phyloP scores from a whole-genome alignment of 2,797 vertebrate species.

The Anguilla marmorata region DNA sequence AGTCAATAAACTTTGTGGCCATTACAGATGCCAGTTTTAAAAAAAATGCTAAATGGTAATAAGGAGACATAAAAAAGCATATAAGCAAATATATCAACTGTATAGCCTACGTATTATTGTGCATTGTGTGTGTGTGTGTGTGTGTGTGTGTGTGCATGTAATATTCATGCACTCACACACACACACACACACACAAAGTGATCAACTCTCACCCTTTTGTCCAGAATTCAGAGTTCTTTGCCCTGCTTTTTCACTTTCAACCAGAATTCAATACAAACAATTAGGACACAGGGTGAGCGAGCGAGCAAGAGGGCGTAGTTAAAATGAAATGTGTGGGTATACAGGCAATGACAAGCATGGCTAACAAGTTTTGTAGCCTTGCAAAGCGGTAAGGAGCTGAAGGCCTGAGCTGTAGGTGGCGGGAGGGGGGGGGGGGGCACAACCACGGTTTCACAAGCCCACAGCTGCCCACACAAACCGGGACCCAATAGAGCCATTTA shows the following conservation, averaged over 20 bases:
- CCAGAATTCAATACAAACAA: constrained; percentile 6
- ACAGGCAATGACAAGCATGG: constrained; percentile 16
- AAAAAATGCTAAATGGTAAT: not conserved
- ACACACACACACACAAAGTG: not conserved
- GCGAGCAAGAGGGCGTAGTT: not conserved
- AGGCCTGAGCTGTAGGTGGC: not conserved
- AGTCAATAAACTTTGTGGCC: constrained; percentile 27
- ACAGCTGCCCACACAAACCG: constrained; percentile 65
- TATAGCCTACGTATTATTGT: not conserved
- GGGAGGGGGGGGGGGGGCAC: constrained; percentile 38
- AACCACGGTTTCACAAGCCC: constrained; percentile 69
- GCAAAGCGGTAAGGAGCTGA: constrained; percentile 28
- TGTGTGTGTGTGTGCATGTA: not conserved
- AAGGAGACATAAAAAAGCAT: not conserved
- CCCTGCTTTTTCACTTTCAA: constrained; percentile 8
- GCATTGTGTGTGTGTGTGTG: not conserved
- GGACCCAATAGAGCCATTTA: constrained; percentile 58
- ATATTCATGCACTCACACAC: not conserved
- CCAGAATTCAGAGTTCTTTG: not conserved
- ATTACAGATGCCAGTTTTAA: not conserved
- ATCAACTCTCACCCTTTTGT: not conserved
- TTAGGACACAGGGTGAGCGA: not conserved
- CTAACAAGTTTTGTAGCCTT: constrained; percentile 30
- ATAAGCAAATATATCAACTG: not conserved
- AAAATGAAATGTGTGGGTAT: constrained; percentile 24